Conservation (phyloP, 2,113 vertebrate genomes). For the Anthoscopus minutus region DNA sequence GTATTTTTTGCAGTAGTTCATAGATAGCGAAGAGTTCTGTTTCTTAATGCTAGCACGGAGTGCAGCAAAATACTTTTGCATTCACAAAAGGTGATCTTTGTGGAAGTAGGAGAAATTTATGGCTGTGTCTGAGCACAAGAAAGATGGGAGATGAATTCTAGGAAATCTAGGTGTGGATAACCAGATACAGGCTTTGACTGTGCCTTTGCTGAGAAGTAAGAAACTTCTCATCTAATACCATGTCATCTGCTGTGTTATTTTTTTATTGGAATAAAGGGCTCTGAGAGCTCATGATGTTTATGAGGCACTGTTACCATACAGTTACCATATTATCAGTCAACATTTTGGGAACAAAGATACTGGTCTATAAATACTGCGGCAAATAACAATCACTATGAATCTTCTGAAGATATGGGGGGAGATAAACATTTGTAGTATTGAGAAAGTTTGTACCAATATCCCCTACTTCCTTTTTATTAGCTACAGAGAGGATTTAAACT, state of each 20-base stretch:
- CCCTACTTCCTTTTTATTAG: neutral
- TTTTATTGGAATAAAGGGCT: neutral
- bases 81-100: neutral
- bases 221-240: neutral
- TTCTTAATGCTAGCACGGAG: neutral
- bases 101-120: neutral
- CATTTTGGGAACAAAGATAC: neutral
- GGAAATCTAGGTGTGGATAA: neutral
- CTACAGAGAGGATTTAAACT: neutral
- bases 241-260: neutral
- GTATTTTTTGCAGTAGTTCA: neutral
- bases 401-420: neutral
- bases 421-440: neutral
- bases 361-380: neutral
- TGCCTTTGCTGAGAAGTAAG: neutral
- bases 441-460: neutral
- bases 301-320: neutral
- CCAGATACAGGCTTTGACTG: neutral
- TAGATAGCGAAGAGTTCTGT: neutral
- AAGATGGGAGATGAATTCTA: neutral
- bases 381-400: neutral
- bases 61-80: neutral
- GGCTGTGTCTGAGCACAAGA: neutral
- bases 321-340: neutral
- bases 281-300: neutral